Evolutionary conservation across 2,888 invertebrate genomes (phyloP), one percentile per base, ranked within the genome.

Genomic region (Oscheius onirici): DNA sequence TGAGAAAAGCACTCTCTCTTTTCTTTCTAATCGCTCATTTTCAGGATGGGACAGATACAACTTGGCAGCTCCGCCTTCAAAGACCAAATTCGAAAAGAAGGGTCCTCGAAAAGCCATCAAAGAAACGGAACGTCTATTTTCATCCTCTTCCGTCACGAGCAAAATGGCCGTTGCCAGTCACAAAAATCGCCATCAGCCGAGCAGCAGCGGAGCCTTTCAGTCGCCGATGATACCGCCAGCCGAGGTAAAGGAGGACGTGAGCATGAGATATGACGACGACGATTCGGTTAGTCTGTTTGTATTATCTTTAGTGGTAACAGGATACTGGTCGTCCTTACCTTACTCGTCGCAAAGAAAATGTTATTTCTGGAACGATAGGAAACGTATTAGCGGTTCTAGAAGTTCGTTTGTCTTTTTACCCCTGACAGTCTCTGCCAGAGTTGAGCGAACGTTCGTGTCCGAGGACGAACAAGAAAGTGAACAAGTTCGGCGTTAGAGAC

Each of bases 71-170:
- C 79, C 82, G 24, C 80, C 79, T n/a, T 76, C 76, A 10, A 80
- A 79, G 49, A 43, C 57, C 15, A 76, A 80, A 26, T 72, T 74
- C 51, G 69, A 57, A 52, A 71, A 75, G 58, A 77, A 67, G n/a
- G 57, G 96, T 43, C 63, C 69, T 65, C 73, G 70, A 95, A 97
- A 90, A 63, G 54, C 63, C n/a, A 24, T 52, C n/a, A 61, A 61
- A 20, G 70, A 78, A 20, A 71, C 75, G 34, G 81, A 81, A 89
- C 90, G 99, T 86, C 90, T 97, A 11, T 97, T 97, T 89, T 95
- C 95, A 0, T 96, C 96, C 89, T 97, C 97, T 8, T 97, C 97
- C 34, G 97, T 97, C 79, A 97, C 97, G 15, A 76, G 77, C 8
- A 75, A 75, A 17, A 41, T 43, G 1, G 46, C 65, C 3, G 71